phyloP scores from a whole-genome alignment of 2,888 invertebrate species.

The Ischnus inquisitorius region DNA sequence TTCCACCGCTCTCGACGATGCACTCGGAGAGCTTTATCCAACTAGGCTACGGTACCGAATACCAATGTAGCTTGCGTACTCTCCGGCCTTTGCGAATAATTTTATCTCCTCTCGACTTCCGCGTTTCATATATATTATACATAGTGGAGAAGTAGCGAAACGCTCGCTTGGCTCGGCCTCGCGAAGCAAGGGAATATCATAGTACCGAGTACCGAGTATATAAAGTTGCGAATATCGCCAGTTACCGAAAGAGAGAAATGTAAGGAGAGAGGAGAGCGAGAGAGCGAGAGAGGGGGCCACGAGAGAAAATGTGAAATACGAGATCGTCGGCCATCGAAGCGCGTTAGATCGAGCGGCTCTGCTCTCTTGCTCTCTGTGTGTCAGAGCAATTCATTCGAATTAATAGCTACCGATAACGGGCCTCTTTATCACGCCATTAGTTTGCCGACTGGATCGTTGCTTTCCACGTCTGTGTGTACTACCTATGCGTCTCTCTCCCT shows the following conservation, averaged over 20 bases:
- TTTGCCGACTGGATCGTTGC: conserved; percentile 66
- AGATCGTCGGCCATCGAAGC: conserved; percentile 65
- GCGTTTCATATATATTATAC: conserved; percentile 36
- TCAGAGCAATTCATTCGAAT: conserved; percentile 80
- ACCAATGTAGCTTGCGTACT: conserved; percentile 47
- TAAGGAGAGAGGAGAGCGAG: conserved; percentile 35
- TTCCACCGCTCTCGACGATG: conserved; percentile 8
- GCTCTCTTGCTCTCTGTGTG: conserved; percentile 62
- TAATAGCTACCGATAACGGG: conserved; percentile 77
- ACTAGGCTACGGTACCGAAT: conserved; percentile 26
- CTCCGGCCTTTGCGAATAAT: conserved; percentile 46
- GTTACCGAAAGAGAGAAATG: conserved; percentile 2
- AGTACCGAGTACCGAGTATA: not conserved
- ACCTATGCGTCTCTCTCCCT: conserved; percentile 51
- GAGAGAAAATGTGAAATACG: conserved; percentile 65
- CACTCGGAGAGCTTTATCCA: conserved; percentile 48
- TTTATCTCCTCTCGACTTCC: conserved; percentile 68
- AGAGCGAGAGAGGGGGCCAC: conserved; percentile 32
- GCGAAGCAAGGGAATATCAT: conserved; percentile 35
- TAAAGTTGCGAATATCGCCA: conserved; percentile 6
- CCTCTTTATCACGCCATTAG: conserved; percentile 76
- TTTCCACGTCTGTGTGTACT: conserved; percentile 57
- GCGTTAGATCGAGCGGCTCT: conserved; percentile 63
- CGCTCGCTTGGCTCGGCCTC: conserved; percentile 21
- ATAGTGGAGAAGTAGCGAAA: conserved; percentile 55